Evolutionary conservation across 2,888 invertebrate genomes (phyloP).

Genomic region (Polymixis flavicincta): DNA sequence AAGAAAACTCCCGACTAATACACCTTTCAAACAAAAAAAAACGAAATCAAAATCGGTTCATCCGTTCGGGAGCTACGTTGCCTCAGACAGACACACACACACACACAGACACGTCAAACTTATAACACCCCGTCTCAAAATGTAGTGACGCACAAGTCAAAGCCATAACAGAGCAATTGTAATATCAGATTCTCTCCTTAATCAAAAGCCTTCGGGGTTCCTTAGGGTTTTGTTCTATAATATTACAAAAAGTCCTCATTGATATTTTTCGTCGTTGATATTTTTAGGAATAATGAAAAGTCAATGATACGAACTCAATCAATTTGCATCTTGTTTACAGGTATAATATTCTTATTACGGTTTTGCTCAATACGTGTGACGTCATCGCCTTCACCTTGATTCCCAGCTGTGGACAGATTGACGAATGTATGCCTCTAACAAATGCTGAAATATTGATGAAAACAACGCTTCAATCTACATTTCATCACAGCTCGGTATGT

Average conservation of each 20-base stretch:
- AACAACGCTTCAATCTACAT: conserved; percentile 45
- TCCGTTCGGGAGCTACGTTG: too few species aligned
- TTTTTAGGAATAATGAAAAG: conserved; percentile 4
- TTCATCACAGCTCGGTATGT: conserved; percentile 16
- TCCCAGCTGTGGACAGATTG: conserved; percentile 2
- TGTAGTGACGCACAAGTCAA: background rate
- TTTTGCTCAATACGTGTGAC: conserved; percentile 11
- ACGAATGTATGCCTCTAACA: conserved; percentile 19
- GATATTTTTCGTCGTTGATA: conserved; percentile 10
- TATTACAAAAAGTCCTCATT: conserved; percentile 13
- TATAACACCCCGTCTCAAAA: too few species aligned
- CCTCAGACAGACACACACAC: too few species aligned
- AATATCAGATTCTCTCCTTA: conserved; percentile 10
- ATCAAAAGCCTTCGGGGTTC: conserved; percentile 1
- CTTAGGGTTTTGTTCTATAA: conserved; percentile 2
- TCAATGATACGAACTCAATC: background rate
- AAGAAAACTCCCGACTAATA: too few species aligned
- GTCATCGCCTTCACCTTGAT: conserved; percentile 25
- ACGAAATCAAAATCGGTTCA: too few species aligned
- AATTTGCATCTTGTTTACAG: background rate
- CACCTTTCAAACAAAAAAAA: too few species aligned
- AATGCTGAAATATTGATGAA: conserved; percentile 44
- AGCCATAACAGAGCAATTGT: background rate
- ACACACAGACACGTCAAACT: too few species aligned
- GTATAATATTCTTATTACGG: conserved; percentile 1